These are phyloP conservation scores for Psammodynastes pulverulentus DNA, from an alignment of 2,113 vertebrate genomes.

Conservation along the genomic window DNA sequence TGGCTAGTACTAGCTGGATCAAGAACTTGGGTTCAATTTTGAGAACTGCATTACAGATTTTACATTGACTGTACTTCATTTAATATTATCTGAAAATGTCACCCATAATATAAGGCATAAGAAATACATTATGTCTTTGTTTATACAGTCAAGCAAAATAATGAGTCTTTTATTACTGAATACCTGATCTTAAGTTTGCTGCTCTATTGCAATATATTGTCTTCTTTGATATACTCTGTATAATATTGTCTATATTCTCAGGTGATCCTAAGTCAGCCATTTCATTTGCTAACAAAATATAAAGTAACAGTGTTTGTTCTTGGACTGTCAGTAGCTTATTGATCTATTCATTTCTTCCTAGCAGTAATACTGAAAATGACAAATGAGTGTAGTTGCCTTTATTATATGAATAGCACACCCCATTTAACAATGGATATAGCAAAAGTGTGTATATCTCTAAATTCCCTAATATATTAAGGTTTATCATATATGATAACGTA, in stretches of 20 bases:
- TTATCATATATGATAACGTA: conserved; percentile 19
- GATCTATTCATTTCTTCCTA: conserved; percentile 32
- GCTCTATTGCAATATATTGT: not conserved
- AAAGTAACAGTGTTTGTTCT: conserved; percentile 21
- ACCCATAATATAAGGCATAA: not conserved
- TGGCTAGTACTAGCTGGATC: not conserved
- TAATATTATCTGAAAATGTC: not conserved
- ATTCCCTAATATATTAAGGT: conserved; percentile 15
- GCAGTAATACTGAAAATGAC: conserved; percentile 36
- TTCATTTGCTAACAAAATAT: conserved; percentile 40
- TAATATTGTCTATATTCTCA: not conserved
- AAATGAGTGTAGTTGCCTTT: conserved; percentile 19
- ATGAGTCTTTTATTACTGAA: not conserved
- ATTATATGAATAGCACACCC: not conserved
- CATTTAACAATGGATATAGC: conserved; percentile 19
- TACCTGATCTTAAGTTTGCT: not conserved
- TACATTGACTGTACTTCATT: not conserved
- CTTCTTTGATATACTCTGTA: not conserved
- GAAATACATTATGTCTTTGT: conserved; percentile 5
- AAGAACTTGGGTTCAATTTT: not conserved
- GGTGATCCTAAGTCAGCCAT: conserved; percentile 25
- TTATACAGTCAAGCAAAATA: conserved; percentile 24
- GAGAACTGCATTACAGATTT: not conserved
- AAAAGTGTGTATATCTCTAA: conserved; percentile 13
- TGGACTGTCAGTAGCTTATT: conserved; percentile 42